Evolutionary conservation across 2,797 vertebrate genomes (phyloP).

Genomic region (Hoplostethus mediterraneus): DNA sequence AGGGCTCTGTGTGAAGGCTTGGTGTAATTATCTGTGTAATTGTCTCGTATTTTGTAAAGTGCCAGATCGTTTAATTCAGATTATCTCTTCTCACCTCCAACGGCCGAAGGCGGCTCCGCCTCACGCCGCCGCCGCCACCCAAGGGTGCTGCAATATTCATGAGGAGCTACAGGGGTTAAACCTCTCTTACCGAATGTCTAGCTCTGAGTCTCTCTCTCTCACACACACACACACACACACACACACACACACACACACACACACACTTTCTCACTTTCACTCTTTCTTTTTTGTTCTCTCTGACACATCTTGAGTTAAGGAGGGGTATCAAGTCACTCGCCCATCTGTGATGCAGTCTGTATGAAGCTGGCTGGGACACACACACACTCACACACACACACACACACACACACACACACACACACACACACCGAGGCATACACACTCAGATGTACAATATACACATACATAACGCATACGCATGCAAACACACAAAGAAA

Average conservation of each 20-base stretch:
- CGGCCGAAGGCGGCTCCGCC: conserved; percentile 66
- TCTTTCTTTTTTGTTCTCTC: conserved; percentile 56
- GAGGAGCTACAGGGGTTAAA: conserved; percentile 20
- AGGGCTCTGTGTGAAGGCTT: conserved; percentile 80
- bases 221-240: conserved; percentile 6
- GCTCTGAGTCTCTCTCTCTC: neutral
- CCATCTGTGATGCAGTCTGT: conserved; percentile 66
- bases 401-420: conserved; percentile 17
- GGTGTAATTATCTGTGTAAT: conserved; percentile 87
- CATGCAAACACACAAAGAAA: no score
- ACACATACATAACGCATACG: neutral
- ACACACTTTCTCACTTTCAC: conserved; percentile 49
- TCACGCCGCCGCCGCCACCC: conserved; percentile 11
- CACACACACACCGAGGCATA: neutral
- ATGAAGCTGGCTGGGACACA: conserved; percentile 23
- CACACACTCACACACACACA: conserved; percentile 8
- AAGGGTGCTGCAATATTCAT: conserved; percentile 7
- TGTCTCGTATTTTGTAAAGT: conserved; percentile 88
- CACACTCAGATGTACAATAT: neutral
- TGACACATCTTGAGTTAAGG: conserved; percentile 51
- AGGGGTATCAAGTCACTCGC: conserved; percentile 59
- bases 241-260: conserved; percentile 5
- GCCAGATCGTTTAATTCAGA: conserved; percentile 86
- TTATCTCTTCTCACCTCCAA: conserved; percentile 86
- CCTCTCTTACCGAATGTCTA: conserved; percentile 13